phyloP scores from a whole-genome alignment of 1,140 invertebrate genomes.

The Hylyphantes graminicola region DNA sequence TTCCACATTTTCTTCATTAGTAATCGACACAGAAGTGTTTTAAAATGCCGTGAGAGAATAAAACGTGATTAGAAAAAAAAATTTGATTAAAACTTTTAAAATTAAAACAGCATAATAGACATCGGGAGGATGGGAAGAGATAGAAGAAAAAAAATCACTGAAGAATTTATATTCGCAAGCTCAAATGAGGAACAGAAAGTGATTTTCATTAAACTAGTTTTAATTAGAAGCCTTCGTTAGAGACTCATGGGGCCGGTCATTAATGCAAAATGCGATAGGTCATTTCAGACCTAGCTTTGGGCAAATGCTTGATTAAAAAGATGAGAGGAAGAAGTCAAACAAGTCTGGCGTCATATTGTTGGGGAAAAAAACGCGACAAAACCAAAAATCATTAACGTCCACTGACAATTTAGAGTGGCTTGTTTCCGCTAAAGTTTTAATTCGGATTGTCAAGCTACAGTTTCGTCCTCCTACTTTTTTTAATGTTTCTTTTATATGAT shows the following conservation, averaged over 20 bases:
- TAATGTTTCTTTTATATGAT: constrained; percentile 3
- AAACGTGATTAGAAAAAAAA: constrained; percentile 34
- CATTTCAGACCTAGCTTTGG: constrained; percentile 53
- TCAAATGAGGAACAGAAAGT: constrained; percentile 56
- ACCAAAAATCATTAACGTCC: constrained; percentile 57
- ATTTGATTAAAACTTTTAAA: constrained; percentile 54
- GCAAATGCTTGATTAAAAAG: constrained; percentile 59
- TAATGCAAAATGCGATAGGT: constrained; percentile 54
- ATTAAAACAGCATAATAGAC: constrained; percentile 59
- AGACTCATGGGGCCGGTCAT: constrained; percentile 47
- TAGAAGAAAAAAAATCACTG: constrained; percentile 30
- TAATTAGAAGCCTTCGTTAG: constrained; percentile 59
- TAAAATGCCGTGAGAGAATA: constrained; percentile 39
- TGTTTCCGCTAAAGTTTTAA: constrained; percentile 52
- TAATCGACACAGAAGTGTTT: constrained; percentile 27
- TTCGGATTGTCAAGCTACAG: constrained; percentile 22
- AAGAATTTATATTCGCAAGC: constrained; percentile 49
- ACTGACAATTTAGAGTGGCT: constrained; percentile 37
- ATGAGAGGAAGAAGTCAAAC: constrained; percentile 53
- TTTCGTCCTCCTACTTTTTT: background rate
- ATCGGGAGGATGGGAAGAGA: constrained; percentile 11
- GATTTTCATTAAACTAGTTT: constrained; percentile 60
- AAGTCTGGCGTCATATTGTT: constrained; percentile 51
- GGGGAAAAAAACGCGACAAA: constrained; percentile 21
- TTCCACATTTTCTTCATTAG: constrained; percentile 41